A percentile compares a stretch with the other conserved stretches of the same genome.
Conservation (phyloP, 2,113 vertebrate genomes). For the Lucifuga dentata region DNA sequence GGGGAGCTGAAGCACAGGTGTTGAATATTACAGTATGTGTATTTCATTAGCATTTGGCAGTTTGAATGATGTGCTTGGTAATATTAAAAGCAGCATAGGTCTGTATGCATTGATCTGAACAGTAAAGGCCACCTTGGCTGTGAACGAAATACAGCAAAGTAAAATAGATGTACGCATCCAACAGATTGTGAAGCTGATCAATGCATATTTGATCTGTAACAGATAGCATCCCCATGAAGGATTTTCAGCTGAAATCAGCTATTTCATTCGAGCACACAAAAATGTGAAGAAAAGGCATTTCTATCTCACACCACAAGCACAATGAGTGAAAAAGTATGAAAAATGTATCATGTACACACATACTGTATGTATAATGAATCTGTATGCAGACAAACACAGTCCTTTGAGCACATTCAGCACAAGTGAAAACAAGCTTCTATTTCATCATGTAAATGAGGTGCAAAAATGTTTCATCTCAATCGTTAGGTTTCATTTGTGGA, state of each 20-base stretch:
- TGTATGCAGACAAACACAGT: constrained; percentile 11
- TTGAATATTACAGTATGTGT: constrained; percentile 79
- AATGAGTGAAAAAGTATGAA: constrained; percentile 9
- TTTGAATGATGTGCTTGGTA: constrained; percentile 65
- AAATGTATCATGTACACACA: constrained; percentile 25
- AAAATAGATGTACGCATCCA: constrained; percentile 28
- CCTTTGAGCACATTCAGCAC: constrained; percentile 12
- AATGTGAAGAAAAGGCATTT: constrained; percentile 33
- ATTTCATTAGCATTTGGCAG: constrained; percentile 73
- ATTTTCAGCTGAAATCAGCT: constrained; percentile 58
- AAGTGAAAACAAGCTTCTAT: no score
- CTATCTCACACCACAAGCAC: constrained; percentile 12
- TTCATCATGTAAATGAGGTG: constrained; percentile 24
- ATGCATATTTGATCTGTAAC: constrained; percentile 59
- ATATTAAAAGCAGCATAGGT: constrained; percentile 61
- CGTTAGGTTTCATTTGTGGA: neutral
- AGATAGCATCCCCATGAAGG: neutral
- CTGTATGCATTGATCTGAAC: constrained; percentile 55
- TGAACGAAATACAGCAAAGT: constrained; percentile 42
- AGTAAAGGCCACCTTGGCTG: constrained; percentile 33
- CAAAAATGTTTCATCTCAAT: neutral
- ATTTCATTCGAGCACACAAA: constrained; percentile 12
- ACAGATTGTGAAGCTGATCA: constrained; percentile 49
- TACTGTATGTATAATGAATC: constrained; percentile 34
- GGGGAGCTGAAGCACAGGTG: constrained; percentile 69